These are phyloP conservation scores for Percopsis omiscomaycus DNA, from an alignment of 2,797 vertebrate genomes.

Conservation along the genomic window DNA sequence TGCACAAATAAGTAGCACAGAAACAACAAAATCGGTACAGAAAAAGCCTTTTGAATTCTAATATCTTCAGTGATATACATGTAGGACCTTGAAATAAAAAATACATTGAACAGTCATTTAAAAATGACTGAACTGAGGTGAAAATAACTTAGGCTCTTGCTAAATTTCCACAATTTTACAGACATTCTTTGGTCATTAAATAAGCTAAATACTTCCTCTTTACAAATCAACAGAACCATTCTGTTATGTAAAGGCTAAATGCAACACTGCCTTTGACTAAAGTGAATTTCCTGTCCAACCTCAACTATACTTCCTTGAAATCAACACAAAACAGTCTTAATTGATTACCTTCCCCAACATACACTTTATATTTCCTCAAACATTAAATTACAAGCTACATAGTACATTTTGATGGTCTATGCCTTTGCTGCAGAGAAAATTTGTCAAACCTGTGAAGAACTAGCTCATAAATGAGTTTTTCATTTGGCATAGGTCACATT, in stretches of 20 bases:
- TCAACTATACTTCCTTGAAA: neutral
- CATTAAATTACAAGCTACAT: too few relatives aligned
- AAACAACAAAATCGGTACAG: conserved; percentile 31
- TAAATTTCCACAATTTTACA: conserved; percentile 33
- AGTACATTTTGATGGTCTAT: too few relatives aligned
- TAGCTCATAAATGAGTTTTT: too few relatives aligned
- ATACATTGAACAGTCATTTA: conserved; percentile 52
- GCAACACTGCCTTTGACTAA: conserved; percentile 21
- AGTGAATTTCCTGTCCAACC: neutral
- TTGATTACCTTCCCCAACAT: too few relatives aligned
- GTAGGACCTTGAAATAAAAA: conserved; percentile 38
- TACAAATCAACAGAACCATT: conserved; percentile 20
- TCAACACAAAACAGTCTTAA: too few relatives aligned
- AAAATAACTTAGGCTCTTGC: conserved; percentile 28
- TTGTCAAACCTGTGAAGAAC: too few relatives aligned
- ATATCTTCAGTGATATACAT: conserved; percentile 39
- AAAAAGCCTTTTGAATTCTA: conserved; percentile 29
- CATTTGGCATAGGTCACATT: too few relatives aligned
- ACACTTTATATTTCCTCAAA: too few relatives aligned
- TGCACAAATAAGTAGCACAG: conserved; percentile 50
- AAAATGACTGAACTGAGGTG: conserved; percentile 16
- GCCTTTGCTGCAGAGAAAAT: too few relatives aligned
- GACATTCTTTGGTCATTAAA: conserved; percentile 77
- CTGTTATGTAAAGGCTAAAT: conserved; percentile 60
- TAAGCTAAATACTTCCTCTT: conserved; percentile 44